Evolutionary conservation across 2,888 invertebrate species (phyloP).

Genomic region (Dolomedes plantarius): DNA sequence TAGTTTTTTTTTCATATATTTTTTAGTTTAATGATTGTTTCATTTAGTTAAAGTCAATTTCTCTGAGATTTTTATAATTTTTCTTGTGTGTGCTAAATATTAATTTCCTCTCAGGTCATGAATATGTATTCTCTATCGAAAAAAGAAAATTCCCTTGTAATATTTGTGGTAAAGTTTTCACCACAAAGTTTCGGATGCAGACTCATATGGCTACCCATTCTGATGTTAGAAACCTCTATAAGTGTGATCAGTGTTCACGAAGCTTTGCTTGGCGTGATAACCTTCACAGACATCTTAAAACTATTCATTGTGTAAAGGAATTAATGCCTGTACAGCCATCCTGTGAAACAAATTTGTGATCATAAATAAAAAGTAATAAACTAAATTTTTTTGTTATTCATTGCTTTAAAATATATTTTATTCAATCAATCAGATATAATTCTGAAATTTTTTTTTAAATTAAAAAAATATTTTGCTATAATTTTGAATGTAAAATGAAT

Average conservation of each 20-base stretch:
- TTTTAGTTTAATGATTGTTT: too few species aligned
- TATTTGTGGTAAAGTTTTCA: constrained; percentile 33
- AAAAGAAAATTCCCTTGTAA: constrained; percentile 15
- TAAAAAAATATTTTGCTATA: too few species aligned
- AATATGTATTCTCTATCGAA: background rate
- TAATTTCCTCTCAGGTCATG: background rate
- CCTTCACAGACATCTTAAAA: constrained; percentile 36
- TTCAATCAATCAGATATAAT: too few species aligned
- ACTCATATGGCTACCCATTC: constrained; percentile 43
- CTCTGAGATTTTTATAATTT: too few species aligned
- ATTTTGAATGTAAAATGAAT: too few species aligned
- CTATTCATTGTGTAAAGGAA: background rate
- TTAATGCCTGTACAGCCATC: background rate
- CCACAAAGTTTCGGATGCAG: constrained; percentile 25
- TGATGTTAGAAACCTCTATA: constrained; percentile 20
- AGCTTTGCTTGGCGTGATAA: constrained; percentile 37
- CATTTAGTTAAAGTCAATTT: too few species aligned
- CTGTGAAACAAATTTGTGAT: background rate
- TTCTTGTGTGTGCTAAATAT: background rate
- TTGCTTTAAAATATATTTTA: too few species aligned
- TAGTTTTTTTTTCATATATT: too few species aligned
- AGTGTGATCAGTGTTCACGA: constrained; percentile 21
- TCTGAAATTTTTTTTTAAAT: too few species aligned
- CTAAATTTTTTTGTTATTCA: too few species aligned
- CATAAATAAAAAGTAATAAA: too few species aligned